Percentiles rank a stretch among this genome's conserved stretches.
Conservation (phyloP, 2,113 vertebrate genomes). For the Triplophysa siluroides region DNA sequence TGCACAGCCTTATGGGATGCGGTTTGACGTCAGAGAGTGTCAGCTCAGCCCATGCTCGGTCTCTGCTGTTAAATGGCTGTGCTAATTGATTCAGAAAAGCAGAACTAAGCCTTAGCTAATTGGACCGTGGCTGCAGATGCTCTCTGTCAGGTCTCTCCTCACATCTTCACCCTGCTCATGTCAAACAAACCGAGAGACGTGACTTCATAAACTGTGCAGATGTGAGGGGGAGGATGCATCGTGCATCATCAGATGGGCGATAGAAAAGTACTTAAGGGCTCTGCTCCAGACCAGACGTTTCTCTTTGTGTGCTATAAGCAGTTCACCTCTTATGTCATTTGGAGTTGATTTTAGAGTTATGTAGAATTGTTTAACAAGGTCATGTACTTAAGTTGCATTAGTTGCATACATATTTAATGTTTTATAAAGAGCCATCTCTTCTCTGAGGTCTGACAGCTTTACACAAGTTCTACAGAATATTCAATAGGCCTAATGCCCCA, state of each 20-base stretch:
- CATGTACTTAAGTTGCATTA: too few species aligned
- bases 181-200: constrained; percentile 24
- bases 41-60: constrained; percentile 38
- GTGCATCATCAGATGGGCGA: neutral
- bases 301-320: too few species aligned
- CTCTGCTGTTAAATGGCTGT: constrained; percentile 42
- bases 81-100: constrained; percentile 49
- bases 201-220: constrained; percentile 28
- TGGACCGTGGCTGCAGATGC: constrained; percentile 32
- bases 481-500: too few species aligned
- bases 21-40: constrained; percentile 49
- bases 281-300: neutral
- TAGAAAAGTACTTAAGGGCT: constrained; percentile 2
- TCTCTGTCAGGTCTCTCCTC: constrained; percentile 23
- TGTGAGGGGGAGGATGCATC: neutral
- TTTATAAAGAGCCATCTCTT: too few species aligned
- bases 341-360: too few species aligned
- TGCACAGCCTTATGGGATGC: constrained; percentile 41
- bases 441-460: too few species aligned
- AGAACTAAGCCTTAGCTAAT: constrained; percentile 19
- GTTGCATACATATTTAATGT: too few species aligned
- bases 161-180: neutral
- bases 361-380: too few species aligned
- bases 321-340: too few species aligned
- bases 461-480: too few species aligned